Evolutionary conservation across 1,140 invertebrate genomes (phyloP), one percentile per base, ranked within the genome.

Genomic region (Gonatopus flavifemur): DNA sequence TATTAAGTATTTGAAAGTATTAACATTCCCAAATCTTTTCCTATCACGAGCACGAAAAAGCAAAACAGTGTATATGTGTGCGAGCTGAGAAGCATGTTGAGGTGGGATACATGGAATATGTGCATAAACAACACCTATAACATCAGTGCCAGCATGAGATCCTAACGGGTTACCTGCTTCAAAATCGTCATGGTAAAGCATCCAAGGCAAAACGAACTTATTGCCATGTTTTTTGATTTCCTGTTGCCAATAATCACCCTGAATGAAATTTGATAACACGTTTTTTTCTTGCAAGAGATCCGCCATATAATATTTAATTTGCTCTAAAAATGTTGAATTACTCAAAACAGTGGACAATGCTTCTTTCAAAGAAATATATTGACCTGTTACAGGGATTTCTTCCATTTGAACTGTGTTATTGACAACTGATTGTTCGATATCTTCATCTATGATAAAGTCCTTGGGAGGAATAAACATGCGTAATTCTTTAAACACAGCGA

Each of bases 181-280:
- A 28, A 28, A 28, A 28, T 28, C n/a, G n/a, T n/a, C n/a, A n/a
- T n/a, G n/a, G n/a, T n/a, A n/a, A n/a, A n/a, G n/a, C n/a, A n/a
- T n/a, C n/a, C n/a, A n/a, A n/a, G 47, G 46, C 28, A 55, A 22
- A 2, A 55, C 46, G 13, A 42, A 33, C 33, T 50, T 50, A 3
- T 22, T 33, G 20, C 20, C 40, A 37, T 42, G 39, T 35, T 4
- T n/a, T 1, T 18, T 20, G 13, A 22, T 24, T 37, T 16, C 43
- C 31, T 40, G 8, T 10, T 31, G 48, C 48, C 48, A 50, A 43
- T 42, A 50, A 20, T 41, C 21, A 8, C 1, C 48, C 37, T 50
- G 40, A 22, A 52, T 45, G 0, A 45, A 39, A 45, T 45, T 52
- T 2, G 41, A 40, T 22, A 52, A 38, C 12, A 52, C 15, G 0